These are phyloP conservation scores for Tyria jacobaeae DNA, from an alignment of 2,888 invertebrate species.

Conservation along the genomic window DNA sequence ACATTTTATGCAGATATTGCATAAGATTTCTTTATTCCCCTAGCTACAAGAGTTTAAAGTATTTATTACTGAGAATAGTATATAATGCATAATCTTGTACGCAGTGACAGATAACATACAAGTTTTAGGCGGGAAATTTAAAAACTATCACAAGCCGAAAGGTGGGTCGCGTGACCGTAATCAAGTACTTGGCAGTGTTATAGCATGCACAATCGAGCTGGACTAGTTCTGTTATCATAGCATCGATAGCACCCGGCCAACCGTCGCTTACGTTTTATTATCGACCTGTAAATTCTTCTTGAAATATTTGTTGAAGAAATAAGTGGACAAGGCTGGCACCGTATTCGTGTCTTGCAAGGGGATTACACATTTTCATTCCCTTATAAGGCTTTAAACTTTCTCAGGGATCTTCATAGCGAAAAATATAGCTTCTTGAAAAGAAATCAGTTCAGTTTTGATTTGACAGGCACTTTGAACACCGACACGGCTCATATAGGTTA, in stretches of 20 bases:
- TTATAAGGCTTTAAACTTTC: too few species aligned
- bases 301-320: slow-evolving; percentile 30
- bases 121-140: slow-evolving; percentile 62
- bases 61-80: too few species aligned
- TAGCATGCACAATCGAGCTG: slow-evolving; percentile 57
- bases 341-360: too few species aligned
- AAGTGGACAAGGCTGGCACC: not conserved
- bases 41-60: too few species aligned
- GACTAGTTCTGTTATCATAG: slow-evolving; percentile 66
- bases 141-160: slow-evolving; percentile 60
- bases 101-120: slow-evolving; percentile 48
- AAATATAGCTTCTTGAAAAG: too few species aligned
- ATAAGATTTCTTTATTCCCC: too few species aligned
- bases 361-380: too few species aligned
- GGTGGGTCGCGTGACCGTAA: slow-evolving; percentile 65
- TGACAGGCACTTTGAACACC: too few species aligned
- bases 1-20: too few species aligned
- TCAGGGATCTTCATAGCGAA: too few species aligned
- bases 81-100: not conserved
- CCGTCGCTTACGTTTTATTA: slow-evolving; percentile 43
- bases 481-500: too few species aligned
- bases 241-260: slow-evolving; percentile 62
- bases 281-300: slow-evolving; percentile 52
- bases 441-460: too few species aligned
- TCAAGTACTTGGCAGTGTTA: slow-evolving; percentile 64